Evolutionary conservation across 2,113 vertebrate species (phyloP).

Genomic region (Chionodraco myersi): DNA sequence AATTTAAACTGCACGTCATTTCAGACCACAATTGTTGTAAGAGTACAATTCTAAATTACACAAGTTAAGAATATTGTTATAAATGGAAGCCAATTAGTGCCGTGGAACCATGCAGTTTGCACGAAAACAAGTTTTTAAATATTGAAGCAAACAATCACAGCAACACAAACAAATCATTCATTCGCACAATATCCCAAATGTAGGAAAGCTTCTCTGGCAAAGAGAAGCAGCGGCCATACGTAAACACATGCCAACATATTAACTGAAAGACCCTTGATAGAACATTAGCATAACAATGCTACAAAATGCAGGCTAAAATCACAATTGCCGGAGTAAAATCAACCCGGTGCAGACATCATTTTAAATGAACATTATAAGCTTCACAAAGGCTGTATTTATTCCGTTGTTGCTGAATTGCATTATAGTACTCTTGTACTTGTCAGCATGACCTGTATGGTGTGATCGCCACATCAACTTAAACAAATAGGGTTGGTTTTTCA

Average conservation of each 20-base stretch:
- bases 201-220: slow-evolving; percentile 18
- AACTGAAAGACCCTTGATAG: slow-evolving; percentile 4
- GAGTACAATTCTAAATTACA: not conserved
- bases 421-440: not conserved
- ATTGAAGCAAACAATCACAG: not conserved
- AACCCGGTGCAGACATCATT: slow-evolving; percentile 14
- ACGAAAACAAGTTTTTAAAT: not conserved
- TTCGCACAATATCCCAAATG: slow-evolving; percentile 23
- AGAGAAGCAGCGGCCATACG: slow-evolving; percentile 15
- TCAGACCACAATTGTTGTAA: not conserved
- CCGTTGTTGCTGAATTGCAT: not conserved
- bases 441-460: not conserved
- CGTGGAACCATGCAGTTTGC: not conserved
- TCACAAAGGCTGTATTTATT: slow-evolving; percentile 1
- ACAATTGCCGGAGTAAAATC: slow-evolving; percentile 23
- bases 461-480: slow-evolving; percentile 9
- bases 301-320: slow-evolving; percentile 3
- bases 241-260: slow-evolving; percentile 9
- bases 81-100: not conserved
- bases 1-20: no score
- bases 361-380: slow-evolving; percentile 7
- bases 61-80: not conserved
- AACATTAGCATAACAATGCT: slow-evolving; percentile 42
- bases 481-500: not conserved
- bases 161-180: slow-evolving; percentile 14